A percentile compares a stretch with the other conserved stretches of the same genome.
phyloP scores from a whole-genome alignment of 2,797 vertebrate species.

The Sebastiscus albofasciatus region DNA sequence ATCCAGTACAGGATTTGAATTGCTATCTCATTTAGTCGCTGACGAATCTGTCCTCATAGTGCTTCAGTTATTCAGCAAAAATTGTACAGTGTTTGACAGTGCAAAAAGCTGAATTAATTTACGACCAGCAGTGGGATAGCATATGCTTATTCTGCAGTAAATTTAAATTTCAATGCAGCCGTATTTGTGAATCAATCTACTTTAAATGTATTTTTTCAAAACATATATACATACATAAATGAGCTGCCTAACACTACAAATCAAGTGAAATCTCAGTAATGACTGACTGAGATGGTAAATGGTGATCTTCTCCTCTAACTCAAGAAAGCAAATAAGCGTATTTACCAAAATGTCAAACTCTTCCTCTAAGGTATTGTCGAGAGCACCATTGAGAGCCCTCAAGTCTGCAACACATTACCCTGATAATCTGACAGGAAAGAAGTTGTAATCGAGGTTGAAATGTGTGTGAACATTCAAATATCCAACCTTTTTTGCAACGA shows the following conservation, averaged over 20 bases:
- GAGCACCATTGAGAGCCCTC: background rate
- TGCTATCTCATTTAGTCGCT: constrained; percentile 20
- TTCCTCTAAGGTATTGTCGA: background rate
- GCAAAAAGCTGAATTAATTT: background rate
- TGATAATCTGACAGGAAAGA: background rate
- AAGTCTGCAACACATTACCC: too few species aligned
- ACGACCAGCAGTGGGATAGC: background rate
- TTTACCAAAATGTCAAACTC: background rate
- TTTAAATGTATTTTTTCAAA: background rate
- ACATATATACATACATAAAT: background rate
- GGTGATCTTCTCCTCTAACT: background rate
- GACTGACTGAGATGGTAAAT: background rate
- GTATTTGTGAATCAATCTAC: background rate
- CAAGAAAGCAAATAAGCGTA: background rate
- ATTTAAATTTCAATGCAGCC: background rate
- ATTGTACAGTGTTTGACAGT: background rate
- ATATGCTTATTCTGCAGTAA: background rate
- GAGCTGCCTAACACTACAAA: too few species aligned
- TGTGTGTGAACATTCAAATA: background rate
- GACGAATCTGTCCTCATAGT: constrained; percentile 6
- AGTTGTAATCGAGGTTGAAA: background rate
- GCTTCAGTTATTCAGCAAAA: constrained; percentile 10
- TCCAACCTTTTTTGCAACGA: background rate
- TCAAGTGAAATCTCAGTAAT: background rate
- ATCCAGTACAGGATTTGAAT: constrained; percentile 36